Percentiles rank a stretch among this genome's conserved stretches.
Conservation (phyloP, 53 echinoderm and acorn worm genomes). For the Astropecten irregularis region DNA sequence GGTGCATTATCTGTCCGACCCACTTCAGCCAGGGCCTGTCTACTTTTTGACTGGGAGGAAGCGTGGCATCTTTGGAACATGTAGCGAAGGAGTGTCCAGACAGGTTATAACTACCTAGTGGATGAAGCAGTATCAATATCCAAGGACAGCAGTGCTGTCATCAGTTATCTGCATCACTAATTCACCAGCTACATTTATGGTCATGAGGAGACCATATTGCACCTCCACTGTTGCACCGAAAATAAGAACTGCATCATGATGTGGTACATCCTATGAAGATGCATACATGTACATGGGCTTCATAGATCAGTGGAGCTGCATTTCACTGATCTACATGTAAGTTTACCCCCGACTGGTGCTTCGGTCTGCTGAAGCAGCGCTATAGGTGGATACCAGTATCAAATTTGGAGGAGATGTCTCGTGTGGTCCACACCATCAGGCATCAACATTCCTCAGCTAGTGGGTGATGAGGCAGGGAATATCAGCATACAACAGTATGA, state of each 20-base stretch:
- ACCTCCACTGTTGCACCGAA: conserved; percentile 3
- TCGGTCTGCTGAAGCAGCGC: conserved; percentile 33
- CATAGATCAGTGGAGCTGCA: conserved; percentile 4
- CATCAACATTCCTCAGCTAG: conserved; percentile 36
- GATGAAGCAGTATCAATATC: not conserved
- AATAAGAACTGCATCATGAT: conserved; percentile 35
- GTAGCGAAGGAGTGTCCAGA: conserved; percentile 18
- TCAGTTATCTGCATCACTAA: not conserved
- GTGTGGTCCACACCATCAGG: conserved; percentile 20
- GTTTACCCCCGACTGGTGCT: conserved; percentile 33
- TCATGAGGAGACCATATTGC: not conserved
- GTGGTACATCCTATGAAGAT: conserved; percentile 41
- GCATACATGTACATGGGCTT: conserved; percentile 1
- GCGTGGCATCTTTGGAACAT: too few relatives aligned
- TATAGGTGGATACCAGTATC: conserved; percentile 3
- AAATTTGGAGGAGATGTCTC: not conserved
- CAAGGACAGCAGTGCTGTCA: conserved; percentile 5
- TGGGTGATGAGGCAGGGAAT: conserved; percentile 24
- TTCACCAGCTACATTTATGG: conserved; percentile 4
- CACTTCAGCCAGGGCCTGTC: conserved; percentile 65
- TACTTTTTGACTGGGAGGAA: conserved; percentile 59
- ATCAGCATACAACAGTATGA: conserved; percentile 28
- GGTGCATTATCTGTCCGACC: conserved; percentile 58
- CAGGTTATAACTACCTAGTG: conserved; percentile 8
- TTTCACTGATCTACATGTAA: conserved; percentile 67